Evolutionary conservation across 2,888 invertebrate genomes (phyloP).

Genomic region (Metellina segmentata): DNA sequence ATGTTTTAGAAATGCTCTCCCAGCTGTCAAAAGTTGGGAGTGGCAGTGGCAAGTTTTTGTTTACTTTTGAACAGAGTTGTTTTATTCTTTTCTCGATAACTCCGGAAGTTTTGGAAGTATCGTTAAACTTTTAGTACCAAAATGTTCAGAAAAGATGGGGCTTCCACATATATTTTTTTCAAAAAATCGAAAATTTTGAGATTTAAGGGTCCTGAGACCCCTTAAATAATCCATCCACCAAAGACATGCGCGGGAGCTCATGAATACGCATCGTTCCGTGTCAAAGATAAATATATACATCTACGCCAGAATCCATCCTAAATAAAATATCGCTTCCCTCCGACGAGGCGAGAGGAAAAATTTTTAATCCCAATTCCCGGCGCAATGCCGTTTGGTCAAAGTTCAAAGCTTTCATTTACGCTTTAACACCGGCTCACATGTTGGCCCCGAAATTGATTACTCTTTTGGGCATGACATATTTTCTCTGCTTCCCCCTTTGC

Average conservation of each 20-base stretch:
- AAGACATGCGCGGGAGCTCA: not conserved
- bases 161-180: no score
- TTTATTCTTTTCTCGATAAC: no score
- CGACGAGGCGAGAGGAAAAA: not conserved
- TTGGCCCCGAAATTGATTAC: conserved; percentile 42
- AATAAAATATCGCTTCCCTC: not conserved
- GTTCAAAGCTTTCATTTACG: conserved; percentile 65
- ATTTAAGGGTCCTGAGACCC: no score
- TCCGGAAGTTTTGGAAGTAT: no score
- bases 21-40: no score
- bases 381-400: conserved; percentile 9
- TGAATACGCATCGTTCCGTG: not conserved
- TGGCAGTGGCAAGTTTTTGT: no score
- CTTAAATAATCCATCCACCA: not conserved
- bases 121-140: no score
- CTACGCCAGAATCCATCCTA: not conserved
- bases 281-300: not conserved
- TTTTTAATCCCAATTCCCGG: conserved; percentile 26
- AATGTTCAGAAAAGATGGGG: no score
- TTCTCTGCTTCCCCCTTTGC: conserved; percentile 4
- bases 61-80: no score
- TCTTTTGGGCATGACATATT: conserved; percentile 44
- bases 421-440: conserved; percentile 41
- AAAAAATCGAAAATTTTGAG: no score
- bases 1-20: no score